Evolutionary conservation across 2,113 vertebrate genomes (phyloP), one percentile per base, ranked within the genome.

Genomic region (Osmerus eperlanus): DNA sequence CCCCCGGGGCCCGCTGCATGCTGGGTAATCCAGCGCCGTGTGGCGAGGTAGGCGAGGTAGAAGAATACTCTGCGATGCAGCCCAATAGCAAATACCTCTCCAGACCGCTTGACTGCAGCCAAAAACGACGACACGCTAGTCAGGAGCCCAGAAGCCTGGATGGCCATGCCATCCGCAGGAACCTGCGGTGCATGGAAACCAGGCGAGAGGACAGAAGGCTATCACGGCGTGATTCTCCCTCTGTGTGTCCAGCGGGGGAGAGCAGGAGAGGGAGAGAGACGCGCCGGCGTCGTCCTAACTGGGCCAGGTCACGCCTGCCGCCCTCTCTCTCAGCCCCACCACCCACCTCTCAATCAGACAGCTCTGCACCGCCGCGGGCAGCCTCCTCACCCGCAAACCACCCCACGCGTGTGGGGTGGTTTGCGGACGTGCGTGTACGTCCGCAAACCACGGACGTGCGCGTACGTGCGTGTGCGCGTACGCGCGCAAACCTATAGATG

Each of bases 1-100:
- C 78, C 81, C 77, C 67, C 47, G 15, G 70, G 84, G 76, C 78
- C 65, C 59, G 69, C 56, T 83, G 81, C 75, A 82, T 73, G 75
- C 65, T 82, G 79, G 79, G 78, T 85, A 84, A 84, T 83, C 85
- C 13, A 15, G 68, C 62, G 77, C 67, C 69, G 3, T 71, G 77
- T 67, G 67, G 79, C 65, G 32, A 72, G 79, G n/a, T n/a, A n/a
- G n/a, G n/a, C n/a, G 73, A 66, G 73, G 18, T 23, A 23, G 21
- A 23, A 23, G 47, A 65, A n/a, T 9, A 41, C 47, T 36, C 47
- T 2, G 9, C 47, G 36, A n/a, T 21, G 47, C 36, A 51, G 3
- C 25, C 21, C 19, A 19, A 60, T 23, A 12, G 23, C 25, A n/a
- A 3, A 63, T 63, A 29, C 16, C 16, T 54, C 16, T 54, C 16